phyloP scores from a whole-genome alignment of 2,113 vertebrate genomes.

The Tetraodon nigroviridis region DNA sequence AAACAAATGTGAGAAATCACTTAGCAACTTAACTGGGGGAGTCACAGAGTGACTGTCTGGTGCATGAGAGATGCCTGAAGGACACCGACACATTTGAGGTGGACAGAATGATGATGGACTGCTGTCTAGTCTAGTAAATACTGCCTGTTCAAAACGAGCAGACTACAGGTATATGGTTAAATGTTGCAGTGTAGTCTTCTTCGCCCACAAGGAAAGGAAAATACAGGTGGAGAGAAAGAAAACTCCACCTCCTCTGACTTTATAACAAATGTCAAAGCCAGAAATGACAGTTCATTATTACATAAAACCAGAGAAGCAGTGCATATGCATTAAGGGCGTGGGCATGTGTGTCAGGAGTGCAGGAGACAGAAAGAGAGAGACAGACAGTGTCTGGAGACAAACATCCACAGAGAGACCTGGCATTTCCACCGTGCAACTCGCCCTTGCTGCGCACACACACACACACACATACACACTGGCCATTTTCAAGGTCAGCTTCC shows the following conservation, averaged over 20 bases:
- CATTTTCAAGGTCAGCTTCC: slow-evolving; percentile 44
- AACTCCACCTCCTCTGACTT: background rate
- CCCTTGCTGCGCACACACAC: slow-evolving; percentile 30
- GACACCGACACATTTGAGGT: background rate
- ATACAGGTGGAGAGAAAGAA: background rate
- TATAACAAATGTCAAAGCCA: background rate
- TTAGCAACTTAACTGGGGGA: background rate
- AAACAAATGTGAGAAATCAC: background rate
- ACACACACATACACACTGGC: slow-evolving; percentile 30
- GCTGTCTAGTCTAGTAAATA: no score
- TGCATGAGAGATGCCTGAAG: background rate
- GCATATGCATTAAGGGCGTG: background rate
- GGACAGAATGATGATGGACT: no score
- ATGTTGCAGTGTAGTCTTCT: no score
- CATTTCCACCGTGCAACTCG: slow-evolving; percentile 61
- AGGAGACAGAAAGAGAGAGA: slow-evolving; percentile 20
- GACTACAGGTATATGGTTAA: no score
- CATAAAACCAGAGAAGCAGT: slow-evolving; percentile 8
- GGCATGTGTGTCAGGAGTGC: slow-evolving; percentile 19
- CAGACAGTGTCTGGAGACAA: slow-evolving; percentile 26
- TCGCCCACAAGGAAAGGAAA: background rate
- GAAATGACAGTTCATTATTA: slow-evolving; percentile 3
- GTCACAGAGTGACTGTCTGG: background rate
- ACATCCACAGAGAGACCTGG: slow-evolving; percentile 49
- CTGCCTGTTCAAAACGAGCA: no score